Evolutionary conservation across 2,797 vertebrate genomes (phyloP).

Genomic region (Poliocrania exsul): DNA sequence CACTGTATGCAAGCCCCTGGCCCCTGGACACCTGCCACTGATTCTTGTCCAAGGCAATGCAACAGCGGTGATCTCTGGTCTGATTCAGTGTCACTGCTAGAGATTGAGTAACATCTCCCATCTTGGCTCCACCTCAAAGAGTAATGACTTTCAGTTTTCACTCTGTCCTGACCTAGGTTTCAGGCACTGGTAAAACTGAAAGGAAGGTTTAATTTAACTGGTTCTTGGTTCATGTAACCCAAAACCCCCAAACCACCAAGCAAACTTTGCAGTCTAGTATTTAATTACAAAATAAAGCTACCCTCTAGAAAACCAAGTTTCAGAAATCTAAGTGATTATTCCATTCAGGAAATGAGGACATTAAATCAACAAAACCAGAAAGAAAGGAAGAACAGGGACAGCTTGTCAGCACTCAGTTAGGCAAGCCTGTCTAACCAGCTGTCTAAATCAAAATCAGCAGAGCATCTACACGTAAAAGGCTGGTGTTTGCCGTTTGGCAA

Average conservation of each 20-base stretch:
- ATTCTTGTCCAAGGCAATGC: background rate
- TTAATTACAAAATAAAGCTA: background rate
- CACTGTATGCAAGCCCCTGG: background rate
- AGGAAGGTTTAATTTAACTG: background rate
- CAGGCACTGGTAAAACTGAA: background rate
- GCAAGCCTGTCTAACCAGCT: background rate
- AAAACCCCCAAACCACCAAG: background rate
- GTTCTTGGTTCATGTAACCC: background rate
- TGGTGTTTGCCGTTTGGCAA: background rate
- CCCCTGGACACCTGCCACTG: background rate
- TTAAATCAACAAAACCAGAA: background rate
- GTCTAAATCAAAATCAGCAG: background rate
- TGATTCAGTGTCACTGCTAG: background rate
- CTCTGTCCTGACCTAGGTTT: background rate
- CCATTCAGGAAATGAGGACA: background rate
- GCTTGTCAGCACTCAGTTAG: background rate
- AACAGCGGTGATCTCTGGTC: fast-evolving
- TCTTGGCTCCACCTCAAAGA: conserved; percentile 19
- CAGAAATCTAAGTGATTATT: background rate
- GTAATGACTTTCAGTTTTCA: conserved; percentile 41
- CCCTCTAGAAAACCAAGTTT: background rate
- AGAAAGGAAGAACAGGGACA: background rate
- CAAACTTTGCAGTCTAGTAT: background rate
- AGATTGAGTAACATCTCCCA: background rate
- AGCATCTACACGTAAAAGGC: background rate